Conservation (phyloP, 53 echinoderm and acorn worm genomes). For the Pentamera pediparva region DNA sequence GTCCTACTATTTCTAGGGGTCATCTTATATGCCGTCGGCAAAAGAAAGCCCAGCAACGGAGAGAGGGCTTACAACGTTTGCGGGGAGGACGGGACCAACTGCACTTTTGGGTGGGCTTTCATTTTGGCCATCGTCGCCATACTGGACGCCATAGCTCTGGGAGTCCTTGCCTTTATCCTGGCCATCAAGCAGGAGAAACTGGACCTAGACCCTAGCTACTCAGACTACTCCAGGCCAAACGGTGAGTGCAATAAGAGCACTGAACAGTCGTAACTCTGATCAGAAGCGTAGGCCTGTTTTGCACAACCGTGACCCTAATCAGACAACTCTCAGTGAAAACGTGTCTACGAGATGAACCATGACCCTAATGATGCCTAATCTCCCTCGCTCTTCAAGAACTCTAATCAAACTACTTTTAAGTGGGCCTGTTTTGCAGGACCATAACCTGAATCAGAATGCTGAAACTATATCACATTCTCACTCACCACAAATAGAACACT, state of each 20-base stretch:
- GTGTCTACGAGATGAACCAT: neutral
- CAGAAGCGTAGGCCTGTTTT: neutral
- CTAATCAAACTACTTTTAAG: too few relatives aligned
- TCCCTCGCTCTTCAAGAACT: too few relatives aligned
- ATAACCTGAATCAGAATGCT: neutral
- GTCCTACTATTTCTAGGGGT: conserved; percentile 74
- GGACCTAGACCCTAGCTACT: conserved; percentile 77
- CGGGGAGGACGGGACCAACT: conserved; percentile 22
- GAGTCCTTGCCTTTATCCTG: conserved; percentile 79
- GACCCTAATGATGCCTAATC: neutral
- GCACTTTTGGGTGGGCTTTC: conserved; percentile 87
- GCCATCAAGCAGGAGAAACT: conserved; percentile 94
- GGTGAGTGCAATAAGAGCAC: neutral
- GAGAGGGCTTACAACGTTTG: conserved; percentile 38
- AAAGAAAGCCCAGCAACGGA: conserved; percentile 38
- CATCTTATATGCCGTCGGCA: conserved; percentile 63
- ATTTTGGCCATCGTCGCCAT: conserved; percentile 85
- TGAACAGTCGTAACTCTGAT: too few relatives aligned
- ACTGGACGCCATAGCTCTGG: conserved; percentile 86
- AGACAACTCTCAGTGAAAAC: neutral
- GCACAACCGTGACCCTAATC: neutral
- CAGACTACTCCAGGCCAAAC: conserved; percentile 67
- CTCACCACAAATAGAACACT: too few relatives aligned
- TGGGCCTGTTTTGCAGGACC: too few relatives aligned
- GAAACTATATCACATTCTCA: too few relatives aligned